Evolutionary conservation across 1,140 invertebrate genomes (phyloP).

Genomic region (Sinella curviseta): DNA sequence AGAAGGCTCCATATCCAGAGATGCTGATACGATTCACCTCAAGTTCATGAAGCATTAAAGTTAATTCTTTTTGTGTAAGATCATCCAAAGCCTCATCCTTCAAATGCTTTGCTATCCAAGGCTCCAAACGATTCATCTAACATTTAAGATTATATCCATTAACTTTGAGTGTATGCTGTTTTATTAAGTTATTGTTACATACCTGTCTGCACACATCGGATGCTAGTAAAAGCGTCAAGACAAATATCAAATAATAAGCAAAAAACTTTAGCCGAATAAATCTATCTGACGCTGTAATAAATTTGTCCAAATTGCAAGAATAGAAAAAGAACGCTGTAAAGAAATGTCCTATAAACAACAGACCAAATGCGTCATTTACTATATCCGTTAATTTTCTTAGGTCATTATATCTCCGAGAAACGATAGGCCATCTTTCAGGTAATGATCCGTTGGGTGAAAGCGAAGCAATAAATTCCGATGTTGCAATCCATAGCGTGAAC

Average conservation of each 20-base stretch:
- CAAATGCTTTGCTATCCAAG: background rate
- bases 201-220: background rate
- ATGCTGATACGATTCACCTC: background rate
- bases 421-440: background rate
- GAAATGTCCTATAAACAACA: background rate
- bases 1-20: background rate
- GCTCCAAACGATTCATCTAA: background rate
- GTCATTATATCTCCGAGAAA: background rate
- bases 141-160: background rate
- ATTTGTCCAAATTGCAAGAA: background rate
- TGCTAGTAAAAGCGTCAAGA: background rate
- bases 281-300: background rate
- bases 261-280: background rate
- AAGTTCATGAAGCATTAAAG: background rate
- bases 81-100: background rate
- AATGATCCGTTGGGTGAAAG: background rate
- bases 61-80: background rate
- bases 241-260: background rate
- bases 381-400: background rate
- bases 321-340: background rate
- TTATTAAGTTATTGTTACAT: background rate
- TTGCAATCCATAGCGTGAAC: background rate
- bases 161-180: background rate
- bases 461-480: background rate
- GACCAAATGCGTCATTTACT: background rate